Percentiles rank a stretch among this genome's conserved stretches.
Conservation (phyloP, 2,888 invertebrate genomes). For the Microplitis deprimator region DNA sequence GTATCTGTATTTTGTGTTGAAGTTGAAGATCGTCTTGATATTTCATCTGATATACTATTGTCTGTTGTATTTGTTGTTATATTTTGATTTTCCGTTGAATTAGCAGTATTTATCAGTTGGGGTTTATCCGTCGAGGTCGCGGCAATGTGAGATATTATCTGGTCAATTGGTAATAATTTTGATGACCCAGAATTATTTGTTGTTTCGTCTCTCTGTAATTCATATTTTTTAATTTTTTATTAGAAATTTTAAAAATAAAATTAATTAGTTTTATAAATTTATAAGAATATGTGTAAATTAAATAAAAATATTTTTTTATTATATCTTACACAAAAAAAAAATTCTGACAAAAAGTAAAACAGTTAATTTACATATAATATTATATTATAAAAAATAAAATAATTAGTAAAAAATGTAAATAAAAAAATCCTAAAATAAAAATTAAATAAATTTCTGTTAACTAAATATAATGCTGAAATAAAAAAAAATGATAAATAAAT, state of each 20-base stretch:
- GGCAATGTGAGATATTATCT: constrained; percentile 69
- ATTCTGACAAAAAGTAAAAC: neutral
- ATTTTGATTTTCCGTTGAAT: constrained; percentile 56
- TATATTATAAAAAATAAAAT: neutral
- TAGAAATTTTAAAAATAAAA: constrained; percentile 35
- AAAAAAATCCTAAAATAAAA: constrained; percentile 2
- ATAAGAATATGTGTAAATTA: neutral
- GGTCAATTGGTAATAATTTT: constrained; percentile 68
- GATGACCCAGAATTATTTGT: constrained; percentile 68
- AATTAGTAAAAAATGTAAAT: neutral
- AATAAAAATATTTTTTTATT: too few relatives aligned
- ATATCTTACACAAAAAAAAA: constrained; percentile 5
- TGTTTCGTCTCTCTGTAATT: constrained; percentile 71
- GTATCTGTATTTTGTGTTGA: constrained; percentile 69
- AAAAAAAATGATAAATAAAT: constrained; percentile 3
- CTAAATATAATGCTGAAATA: neutral
- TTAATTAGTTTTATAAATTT: constrained; percentile 16
- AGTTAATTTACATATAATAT: constrained; percentile 42
- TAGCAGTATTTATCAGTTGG: constrained; percentile 47
- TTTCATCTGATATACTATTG: constrained; percentile 58
- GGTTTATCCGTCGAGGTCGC: constrained; percentile 55
- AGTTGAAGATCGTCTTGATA: constrained; percentile 66
- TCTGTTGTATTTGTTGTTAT: constrained; percentile 39
- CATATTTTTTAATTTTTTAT: constrained; percentile 11
- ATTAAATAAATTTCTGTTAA: neutral